Base-by-base conservation (phyloP, 2,888 invertebrate species). In the Hyles lineata region DNA sequence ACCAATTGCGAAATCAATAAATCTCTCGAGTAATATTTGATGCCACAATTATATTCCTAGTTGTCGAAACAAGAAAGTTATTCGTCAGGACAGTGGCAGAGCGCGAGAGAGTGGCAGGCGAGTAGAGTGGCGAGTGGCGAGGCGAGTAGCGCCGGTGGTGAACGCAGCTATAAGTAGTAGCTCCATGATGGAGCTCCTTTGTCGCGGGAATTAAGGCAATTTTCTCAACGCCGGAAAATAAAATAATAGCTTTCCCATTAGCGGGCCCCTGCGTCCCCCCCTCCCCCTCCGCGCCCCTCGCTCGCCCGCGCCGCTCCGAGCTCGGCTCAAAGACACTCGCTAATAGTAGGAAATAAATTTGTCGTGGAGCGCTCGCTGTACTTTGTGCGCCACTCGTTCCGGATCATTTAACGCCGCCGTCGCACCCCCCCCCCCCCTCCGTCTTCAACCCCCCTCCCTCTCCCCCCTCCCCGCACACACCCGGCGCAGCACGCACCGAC, bases 231-330 rank as follows among this genome's bases (percentile, higher is more conserved):
- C 87, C 89, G 91, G 92, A 92, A 92, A 91, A 92, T 92, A 91
- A 91, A 92, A 91, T 92, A 92, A 92, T 92, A 88, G 90, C 87
- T 83, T 79, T 79, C 86, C 92, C 92, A 91, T 92, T 92, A 92
- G 88, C 82, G 83, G 76, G 75, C 75, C 75, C 43, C 62, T 70
- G 55, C 43, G 71, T 70, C 71, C 71, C 70, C 61, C 76, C 76
- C 60, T 43, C 25, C 63, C 69, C 8, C 59, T 63, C 50, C 71
- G 73, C 74, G 67, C 63, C 52, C n/a, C 60, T 73, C 29, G 59
- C 32, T 70, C 73, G 70, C 52, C 62, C 50, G 55, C 70, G 35
- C 69, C 55, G 43, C 70, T 55, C 76, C 62, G 58, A 50, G 69
- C 78, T 72, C 74, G 62, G 72, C 80, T 83, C 85, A 86, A 83